phyloP scores from a whole-genome alignment of 1,140 invertebrate species.

The Lutraria rhynchaena region DNA sequence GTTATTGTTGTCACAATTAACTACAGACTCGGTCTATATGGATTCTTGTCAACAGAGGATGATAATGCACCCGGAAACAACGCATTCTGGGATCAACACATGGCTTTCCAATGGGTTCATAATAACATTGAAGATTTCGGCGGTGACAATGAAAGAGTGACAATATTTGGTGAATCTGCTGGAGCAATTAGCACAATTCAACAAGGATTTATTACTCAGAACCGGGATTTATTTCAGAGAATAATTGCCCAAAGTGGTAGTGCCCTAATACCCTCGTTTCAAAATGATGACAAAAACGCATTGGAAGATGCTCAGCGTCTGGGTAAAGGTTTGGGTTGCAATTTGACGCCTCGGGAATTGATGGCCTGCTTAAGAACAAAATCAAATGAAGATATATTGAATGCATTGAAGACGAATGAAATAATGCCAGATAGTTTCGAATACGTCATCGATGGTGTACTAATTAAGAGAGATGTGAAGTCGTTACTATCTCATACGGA shows the following conservation, averaged over 20 bases:
- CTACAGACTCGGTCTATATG: conserved; percentile 91
- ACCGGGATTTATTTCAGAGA: conserved; percentile 88
- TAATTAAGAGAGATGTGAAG: no score
- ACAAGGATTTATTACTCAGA: conserved; percentile 34
- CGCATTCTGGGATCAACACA: conserved; percentile 85
- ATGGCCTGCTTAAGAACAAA: conserved; percentile 27
- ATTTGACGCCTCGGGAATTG: neutral
- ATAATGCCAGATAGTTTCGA: no score
- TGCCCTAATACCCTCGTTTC: neutral
- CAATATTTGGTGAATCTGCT: conserved; percentile 93
- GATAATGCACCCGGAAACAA: conserved; percentile 71
- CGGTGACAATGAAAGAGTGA: conserved; percentile 88
- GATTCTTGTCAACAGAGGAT: conserved; percentile 85
- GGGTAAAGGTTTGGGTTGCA: neutral
- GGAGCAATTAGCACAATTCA: conserved; percentile 82
- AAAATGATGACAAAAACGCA: neutral
- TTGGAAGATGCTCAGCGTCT: neutral
- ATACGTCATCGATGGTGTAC: no score
- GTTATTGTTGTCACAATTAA: conserved; percentile 89
- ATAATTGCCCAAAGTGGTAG: conserved; percentile 72
- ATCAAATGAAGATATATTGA: no score
- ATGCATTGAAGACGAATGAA: no score
- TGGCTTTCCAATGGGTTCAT: conserved; percentile 89
- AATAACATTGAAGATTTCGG: conserved; percentile 89
- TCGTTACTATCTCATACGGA: no score